These are phyloP conservation scores for Sympetrum striolatum DNA, from an alignment of 2,888 invertebrate species.

Conservation along the genomic window DNA sequence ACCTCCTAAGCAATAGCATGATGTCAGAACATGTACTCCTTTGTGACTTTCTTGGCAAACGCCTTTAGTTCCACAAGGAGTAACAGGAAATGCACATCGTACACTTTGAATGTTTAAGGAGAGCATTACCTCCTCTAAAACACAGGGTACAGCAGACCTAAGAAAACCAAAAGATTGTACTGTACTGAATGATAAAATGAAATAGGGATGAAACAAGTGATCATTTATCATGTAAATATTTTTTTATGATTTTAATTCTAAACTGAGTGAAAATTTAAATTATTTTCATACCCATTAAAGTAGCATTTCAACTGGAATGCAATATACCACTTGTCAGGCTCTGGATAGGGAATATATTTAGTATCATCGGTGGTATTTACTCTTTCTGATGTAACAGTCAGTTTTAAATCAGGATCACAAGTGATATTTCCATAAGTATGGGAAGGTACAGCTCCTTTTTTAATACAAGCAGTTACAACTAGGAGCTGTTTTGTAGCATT, in stretches of 20 bases:
- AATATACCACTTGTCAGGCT: conserved; percentile 60
- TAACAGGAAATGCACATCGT: conserved; percentile 59
- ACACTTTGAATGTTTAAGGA: conserved; percentile 59
- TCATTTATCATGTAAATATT: background rate
- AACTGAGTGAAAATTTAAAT: background rate
- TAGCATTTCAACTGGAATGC: conserved; percentile 58
- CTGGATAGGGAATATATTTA: conserved; percentile 60
- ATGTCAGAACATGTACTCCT: conserved; percentile 60
- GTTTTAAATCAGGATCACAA: conserved; percentile 52
- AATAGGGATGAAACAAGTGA: background rate
- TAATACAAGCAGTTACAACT: conserved; percentile 56
- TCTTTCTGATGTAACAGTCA: conserved; percentile 51
- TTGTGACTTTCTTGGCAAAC: conserved; percentile 61
- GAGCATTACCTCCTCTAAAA: conserved; percentile 58
- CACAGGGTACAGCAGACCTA: conserved; percentile 57
- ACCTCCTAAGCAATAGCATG: conserved; percentile 61
- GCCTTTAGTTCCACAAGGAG: conserved; percentile 60
- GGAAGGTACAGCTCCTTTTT: conserved; percentile 51
- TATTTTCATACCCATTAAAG: conserved; percentile 54
- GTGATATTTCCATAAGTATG: background rate
- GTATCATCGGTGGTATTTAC: conserved; percentile 50
- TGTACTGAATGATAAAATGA: background rate
- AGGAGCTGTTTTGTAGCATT: conserved; percentile 53
- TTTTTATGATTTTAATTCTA: background rate
- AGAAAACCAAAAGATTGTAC: background rate